Base-by-base conservation (phyloP, 2,888 invertebrate species). In the Prosapia bicincta region DNA sequence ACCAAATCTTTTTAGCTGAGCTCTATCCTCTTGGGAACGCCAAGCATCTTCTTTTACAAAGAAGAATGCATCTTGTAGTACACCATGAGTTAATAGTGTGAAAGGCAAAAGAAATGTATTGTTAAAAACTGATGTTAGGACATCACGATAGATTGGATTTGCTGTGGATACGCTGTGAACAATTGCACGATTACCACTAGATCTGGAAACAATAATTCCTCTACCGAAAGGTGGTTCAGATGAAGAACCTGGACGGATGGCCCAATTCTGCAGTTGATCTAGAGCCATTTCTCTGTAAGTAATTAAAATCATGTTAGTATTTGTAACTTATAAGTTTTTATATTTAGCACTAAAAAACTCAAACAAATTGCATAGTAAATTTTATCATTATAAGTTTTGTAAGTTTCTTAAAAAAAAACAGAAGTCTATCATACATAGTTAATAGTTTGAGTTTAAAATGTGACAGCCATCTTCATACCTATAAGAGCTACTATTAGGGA, bases 31-130 rank as follows among this genome's bases (percentile, higher is more conserved):
- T 77, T 91, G 92, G 6, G 95, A 94, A 66, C 95, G 91, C 95
- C 95, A 95, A 0, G 93, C 91, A 80, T 95, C 94, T 83, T 96
- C 95, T 83, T 97, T 97, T 23, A 96, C 95, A 84, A 97, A 97
- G 86, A 94, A 96, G 87, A 97, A 96, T 13, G 95, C 93, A 83
- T 97, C 96, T 84, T 96, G 96, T 15, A 80, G 79, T 23, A 93
- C 93, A 80, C 92, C 94, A 85, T 96, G 95, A 30, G 95, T 92
- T 71, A 95, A 92, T 83, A 95, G 93, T 13, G 94, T 94, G 85
- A 96, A 95, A 43, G 95, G 95, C 81, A 97, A 86, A 82, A 96
- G 88, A 84, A 92, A 93, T 0, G 95, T 95, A 80, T 95, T 90
- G 85, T 96, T 96, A 85, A 97, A 95, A 5, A 97, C 96, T 0